phyloP scores from a whole-genome alignment of 2,113 vertebrate genomes.

The Chlamydotis undulata region DNA sequence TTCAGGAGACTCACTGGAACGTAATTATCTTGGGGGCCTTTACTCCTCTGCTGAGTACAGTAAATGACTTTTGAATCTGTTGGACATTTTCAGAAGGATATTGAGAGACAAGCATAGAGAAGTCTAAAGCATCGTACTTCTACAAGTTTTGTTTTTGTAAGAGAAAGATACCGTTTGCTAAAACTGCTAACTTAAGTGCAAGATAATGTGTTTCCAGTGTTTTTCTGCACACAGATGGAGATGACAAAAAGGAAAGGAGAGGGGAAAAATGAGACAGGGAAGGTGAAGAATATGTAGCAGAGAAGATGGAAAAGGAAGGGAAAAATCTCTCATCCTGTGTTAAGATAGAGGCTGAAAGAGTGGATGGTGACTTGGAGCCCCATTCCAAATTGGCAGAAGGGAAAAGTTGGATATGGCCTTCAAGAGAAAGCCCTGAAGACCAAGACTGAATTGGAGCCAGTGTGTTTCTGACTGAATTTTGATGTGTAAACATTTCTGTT shows the following conservation, averaged over 20 bases:
- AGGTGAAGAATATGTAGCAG: neutral
- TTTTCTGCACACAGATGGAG: neutral
- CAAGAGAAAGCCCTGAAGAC: neutral
- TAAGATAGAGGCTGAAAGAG: neutral
- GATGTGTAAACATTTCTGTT: neutral
- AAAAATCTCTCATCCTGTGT: neutral
- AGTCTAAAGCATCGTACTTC: neutral
- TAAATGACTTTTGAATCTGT: neutral
- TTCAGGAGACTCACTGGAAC: neutral
- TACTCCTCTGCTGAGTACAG: neutral
- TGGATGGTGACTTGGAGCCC: neutral
- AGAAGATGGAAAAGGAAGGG: neutral
- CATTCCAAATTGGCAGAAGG: neutral
- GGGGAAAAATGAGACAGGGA: neutral
- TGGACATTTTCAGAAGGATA: neutral
- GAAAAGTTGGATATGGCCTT: neutral
- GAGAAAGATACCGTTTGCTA: neutral
- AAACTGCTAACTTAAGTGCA: neutral
- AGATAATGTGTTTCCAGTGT: neutral
- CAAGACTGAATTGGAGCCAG: neutral
- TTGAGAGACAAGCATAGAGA: neutral
- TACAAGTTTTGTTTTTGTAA: neutral
- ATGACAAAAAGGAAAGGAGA: neutral
- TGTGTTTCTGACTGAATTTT: conserved; percentile 4
- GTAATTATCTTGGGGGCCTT: neutral